A percentile compares a stretch with the other conserved stretches of the same genome.
These are phyloP conservation scores for Bombus balteatus DNA, from an alignment of 1,140 invertebrate species.

Conservation along the genomic window DNA sequence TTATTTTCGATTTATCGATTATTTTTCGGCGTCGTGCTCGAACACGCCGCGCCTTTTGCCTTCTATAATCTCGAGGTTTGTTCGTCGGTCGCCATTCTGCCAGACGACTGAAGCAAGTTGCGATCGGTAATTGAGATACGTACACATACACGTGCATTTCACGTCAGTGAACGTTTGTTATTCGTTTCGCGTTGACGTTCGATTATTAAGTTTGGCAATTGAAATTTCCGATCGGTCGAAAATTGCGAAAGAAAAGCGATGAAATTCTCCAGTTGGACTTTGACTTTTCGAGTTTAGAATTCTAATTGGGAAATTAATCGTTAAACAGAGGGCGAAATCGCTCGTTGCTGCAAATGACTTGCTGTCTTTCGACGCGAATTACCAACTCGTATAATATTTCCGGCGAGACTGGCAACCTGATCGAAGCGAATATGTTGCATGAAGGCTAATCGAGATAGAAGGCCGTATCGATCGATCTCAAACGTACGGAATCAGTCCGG, in stretches of 20 bases:
- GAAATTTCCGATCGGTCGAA: neutral
- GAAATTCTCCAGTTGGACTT: neutral
- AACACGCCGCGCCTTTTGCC: too few relatives aligned
- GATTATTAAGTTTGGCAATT: too few relatives aligned
- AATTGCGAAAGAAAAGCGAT: too few relatives aligned
- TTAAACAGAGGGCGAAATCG: neutral
- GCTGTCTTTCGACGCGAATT: neutral
- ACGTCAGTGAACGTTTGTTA: too few relatives aligned
- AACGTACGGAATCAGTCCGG: neutral
- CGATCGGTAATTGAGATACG: neutral
- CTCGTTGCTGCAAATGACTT: neutral
- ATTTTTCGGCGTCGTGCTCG: too few relatives aligned
- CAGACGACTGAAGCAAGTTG: neutral
- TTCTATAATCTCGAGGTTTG: neutral
- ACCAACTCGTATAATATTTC: constrained; percentile 7
- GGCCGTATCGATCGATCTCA: neutral
- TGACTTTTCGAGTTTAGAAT: neutral
- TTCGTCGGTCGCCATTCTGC: constrained; percentile 8
- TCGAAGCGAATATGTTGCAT: constrained; percentile 3
- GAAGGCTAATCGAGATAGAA: too few relatives aligned
- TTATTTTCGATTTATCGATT: neutral
- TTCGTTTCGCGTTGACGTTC: too few relatives aligned
- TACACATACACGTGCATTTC: too few relatives aligned
- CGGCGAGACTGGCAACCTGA: neutral
- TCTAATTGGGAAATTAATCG: neutral